phyloP scores from a whole-genome alignment of 2,888 invertebrate species.

The Gastrophysa polygoni region DNA sequence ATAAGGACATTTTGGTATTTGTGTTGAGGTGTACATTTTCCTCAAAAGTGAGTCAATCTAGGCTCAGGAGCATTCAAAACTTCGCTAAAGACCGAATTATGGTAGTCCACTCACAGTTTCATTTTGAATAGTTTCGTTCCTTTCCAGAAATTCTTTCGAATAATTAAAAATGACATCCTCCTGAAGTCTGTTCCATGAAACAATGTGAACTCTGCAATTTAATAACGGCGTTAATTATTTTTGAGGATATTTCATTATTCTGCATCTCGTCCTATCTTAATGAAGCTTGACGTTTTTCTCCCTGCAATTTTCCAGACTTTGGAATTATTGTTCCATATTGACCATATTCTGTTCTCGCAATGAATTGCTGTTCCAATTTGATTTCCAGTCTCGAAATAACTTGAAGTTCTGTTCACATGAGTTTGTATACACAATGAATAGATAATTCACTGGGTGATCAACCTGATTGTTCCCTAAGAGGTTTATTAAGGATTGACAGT shows the following conservation, averaged over 20 bases:
- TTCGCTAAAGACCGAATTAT: background rate
- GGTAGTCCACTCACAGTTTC: background rate
- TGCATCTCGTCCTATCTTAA: conserved; percentile 29
- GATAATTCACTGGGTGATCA: too few species aligned
- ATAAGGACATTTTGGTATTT: too few species aligned
- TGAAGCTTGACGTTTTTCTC: conserved; percentile 29
- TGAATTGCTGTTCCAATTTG: too few species aligned
- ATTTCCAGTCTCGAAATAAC: too few species aligned
- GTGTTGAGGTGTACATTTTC: too few species aligned
- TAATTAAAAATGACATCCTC: conserved; percentile 31
- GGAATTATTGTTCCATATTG: background rate
- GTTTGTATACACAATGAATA: too few species aligned
- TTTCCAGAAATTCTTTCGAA: conserved; percentile 25
- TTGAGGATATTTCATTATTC: conserved; percentile 35
- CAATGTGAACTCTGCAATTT: conserved; percentile 30
- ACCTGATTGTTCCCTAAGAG: too few species aligned
- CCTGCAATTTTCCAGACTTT: conserved; percentile 19
- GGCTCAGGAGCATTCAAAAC: too few species aligned
- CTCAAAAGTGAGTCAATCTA: too few species aligned
- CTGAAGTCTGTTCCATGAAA: conserved; percentile 25
- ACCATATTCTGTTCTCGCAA: conserved; percentile 13
- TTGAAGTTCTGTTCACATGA: too few species aligned
- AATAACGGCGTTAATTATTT: conserved; percentile 35
- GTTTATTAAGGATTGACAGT: too few species aligned
- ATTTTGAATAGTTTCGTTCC: conserved; percentile 17